Conservation (phyloP, 2,113 vertebrate genomes). For the Geothlypis trichas region DNA sequence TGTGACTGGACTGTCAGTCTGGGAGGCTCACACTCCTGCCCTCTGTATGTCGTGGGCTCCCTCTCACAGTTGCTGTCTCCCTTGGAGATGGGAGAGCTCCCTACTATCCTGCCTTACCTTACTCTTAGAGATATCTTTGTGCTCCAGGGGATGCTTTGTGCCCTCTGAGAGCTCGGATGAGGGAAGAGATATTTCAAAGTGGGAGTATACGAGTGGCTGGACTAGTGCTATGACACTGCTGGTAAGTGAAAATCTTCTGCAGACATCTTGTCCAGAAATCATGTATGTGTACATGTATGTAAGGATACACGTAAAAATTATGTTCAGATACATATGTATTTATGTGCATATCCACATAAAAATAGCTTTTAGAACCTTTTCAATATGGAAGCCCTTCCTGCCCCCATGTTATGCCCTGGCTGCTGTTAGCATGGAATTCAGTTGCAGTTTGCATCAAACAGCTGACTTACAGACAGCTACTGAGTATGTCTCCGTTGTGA, state of each 20-base stretch:
- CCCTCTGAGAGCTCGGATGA: background rate
- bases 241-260: background rate
- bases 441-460: background rate
- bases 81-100: background rate
- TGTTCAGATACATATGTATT: background rate
- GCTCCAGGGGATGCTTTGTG: background rate
- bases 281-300: rapidly evolving
- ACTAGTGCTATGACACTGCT: background rate
- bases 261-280: background rate
- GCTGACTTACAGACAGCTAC: background rate
- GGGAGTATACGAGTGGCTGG: background rate
- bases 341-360: background rate
- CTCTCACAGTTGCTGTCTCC: background rate
- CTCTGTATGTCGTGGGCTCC: background rate
- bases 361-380: background rate
- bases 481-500: background rate
- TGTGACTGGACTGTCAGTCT: background rate
- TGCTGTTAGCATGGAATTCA: background rate
- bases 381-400: background rate
- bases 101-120: background rate
- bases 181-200: background rate
- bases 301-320: too few relatives aligned
- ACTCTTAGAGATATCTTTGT: background rate
- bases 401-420: background rate
- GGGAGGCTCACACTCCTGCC: background rate